phyloP scores from a whole-genome alignment of 2,113 vertebrate species.

The Caranx ignobilis region DNA sequence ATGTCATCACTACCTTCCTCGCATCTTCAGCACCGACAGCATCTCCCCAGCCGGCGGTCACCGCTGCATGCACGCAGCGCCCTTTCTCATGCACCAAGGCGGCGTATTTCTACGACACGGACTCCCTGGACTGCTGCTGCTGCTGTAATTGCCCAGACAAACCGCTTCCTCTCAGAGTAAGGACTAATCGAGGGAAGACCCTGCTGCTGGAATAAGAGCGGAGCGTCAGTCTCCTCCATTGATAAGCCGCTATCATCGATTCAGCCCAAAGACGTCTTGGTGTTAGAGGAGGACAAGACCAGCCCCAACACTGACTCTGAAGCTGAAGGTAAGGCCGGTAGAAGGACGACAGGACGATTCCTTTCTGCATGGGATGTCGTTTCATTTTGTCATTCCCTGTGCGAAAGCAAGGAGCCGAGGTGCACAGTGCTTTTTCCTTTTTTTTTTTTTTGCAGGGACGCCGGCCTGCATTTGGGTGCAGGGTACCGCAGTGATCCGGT shows the following conservation, averaged over 20 bases:
- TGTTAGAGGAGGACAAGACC: slow-evolving; percentile 50
- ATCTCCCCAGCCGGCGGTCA: slow-evolving; percentile 60
- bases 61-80: slow-evolving; percentile 54
- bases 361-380: not conserved
- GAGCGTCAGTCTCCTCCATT: slow-evolving; percentile 69
- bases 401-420: slow-evolving; percentile 36
- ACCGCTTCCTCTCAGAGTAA: slow-evolving; percentile 29
- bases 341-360: slow-evolving; percentile 7
- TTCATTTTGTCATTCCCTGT: slow-evolving; percentile 18
- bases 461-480: slow-evolving; percentile 80
- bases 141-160: slow-evolving; percentile 30
- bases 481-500: slow-evolving; percentile 82
- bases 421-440: slow-evolving; percentile 41
- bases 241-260: slow-evolving; percentile 66
- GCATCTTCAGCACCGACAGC: slow-evolving; percentile 65
- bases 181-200: slow-evolving; percentile 56
- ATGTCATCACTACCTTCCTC: slow-evolving; percentile 75
- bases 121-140: slow-evolving; percentile 18
- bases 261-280: slow-evolving; percentile 58
- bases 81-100: slow-evolving; percentile 33
- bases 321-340: slow-evolving; percentile 75
- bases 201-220: slow-evolving; percentile 65
- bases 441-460: slow-evolving; percentile 57
- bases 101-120: slow-evolving; percentile 13
- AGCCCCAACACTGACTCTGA: slow-evolving; percentile 33